Evolutionary conservation across 2,888 invertebrate genomes (phyloP).

Genomic region (Ischnura elegans): DNA sequence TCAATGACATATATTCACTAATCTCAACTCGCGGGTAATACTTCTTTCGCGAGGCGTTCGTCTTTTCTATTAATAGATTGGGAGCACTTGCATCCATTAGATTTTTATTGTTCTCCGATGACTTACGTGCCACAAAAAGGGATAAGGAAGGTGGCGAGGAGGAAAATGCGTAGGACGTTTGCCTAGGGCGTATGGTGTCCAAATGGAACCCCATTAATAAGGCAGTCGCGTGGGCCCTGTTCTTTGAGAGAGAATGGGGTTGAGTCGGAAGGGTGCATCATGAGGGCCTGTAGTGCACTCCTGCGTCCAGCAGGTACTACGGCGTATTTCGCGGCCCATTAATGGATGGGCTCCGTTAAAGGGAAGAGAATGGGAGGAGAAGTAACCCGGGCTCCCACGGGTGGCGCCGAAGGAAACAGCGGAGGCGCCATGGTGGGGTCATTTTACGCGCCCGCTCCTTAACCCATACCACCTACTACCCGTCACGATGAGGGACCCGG

Average conservation of each 20-base stretch:
- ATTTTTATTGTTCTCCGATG: no score
- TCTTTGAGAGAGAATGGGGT: neutral
- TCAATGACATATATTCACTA: no score
- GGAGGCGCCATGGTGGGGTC: neutral
- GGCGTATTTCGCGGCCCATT: neutral
- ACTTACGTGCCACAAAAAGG: no score
- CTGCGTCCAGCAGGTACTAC: no score
- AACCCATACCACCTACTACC: neutral
- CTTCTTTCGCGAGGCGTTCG: no score
- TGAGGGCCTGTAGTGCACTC: neutral
- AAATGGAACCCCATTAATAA: slow-evolving; percentile 10
- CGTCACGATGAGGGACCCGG: neutral
- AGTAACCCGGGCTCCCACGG: neutral
- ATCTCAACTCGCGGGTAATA: no score
- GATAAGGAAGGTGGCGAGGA: no score
- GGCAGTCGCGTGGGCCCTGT: neutral
- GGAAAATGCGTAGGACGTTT: no score
- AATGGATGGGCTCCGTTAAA: slow-evolving; percentile 7
- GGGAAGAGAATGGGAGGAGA: neutral
- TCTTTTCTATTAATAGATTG: no score
- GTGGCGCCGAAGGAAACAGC: neutral
- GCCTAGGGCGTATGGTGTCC: no score
- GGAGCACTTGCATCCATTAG: no score
- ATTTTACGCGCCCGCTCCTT: neutral
- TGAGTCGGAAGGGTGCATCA: neutral